Evolutionary conservation across 2,113 vertebrate genomes (phyloP).

Genomic region (Emberiza fucata): DNA sequence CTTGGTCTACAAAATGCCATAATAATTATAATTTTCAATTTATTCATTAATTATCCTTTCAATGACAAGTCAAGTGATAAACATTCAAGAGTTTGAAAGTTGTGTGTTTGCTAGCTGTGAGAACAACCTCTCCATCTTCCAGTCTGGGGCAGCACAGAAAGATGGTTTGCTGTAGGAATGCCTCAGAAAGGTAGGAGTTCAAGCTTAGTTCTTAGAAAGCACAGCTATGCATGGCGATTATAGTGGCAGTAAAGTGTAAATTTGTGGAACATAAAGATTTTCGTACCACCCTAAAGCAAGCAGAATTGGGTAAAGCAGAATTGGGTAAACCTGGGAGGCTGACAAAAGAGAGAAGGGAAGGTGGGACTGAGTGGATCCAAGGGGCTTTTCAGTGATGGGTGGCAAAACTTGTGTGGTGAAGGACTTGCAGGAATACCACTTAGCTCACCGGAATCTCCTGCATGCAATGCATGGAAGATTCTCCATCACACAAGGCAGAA

Average conservation of each 20-base stretch:
- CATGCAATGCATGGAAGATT: not conserved
- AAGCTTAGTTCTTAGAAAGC: not conserved
- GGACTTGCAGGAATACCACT: not conserved
- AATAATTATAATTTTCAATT: conserved; percentile 74
- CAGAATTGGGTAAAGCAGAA: not conserved
- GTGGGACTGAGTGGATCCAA: not conserved
- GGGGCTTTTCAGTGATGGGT: not conserved
- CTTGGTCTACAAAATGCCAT: conserved; percentile 69
- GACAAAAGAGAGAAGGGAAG: not conserved
- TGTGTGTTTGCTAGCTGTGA: not conserved
- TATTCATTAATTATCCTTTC: conserved; percentile 76
- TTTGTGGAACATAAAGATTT: not conserved
- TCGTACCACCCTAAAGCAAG: not conserved
- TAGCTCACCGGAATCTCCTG: not conserved
- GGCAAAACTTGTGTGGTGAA: not conserved
- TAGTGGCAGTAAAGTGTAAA: not conserved
- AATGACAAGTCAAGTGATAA: conserved; percentile 65
- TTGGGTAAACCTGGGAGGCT: not conserved
- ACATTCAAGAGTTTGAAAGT: conserved; percentile 56
- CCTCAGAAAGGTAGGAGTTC: not conserved
- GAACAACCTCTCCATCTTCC: not conserved
- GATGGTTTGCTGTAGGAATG: not conserved
- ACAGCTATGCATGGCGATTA: not conserved
- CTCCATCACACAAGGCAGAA: not conserved
- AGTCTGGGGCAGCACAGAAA: not conserved